Base-by-base conservation (phyloP, 2,113 vertebrate species). In the Corythaixoides concolor region DNA sequence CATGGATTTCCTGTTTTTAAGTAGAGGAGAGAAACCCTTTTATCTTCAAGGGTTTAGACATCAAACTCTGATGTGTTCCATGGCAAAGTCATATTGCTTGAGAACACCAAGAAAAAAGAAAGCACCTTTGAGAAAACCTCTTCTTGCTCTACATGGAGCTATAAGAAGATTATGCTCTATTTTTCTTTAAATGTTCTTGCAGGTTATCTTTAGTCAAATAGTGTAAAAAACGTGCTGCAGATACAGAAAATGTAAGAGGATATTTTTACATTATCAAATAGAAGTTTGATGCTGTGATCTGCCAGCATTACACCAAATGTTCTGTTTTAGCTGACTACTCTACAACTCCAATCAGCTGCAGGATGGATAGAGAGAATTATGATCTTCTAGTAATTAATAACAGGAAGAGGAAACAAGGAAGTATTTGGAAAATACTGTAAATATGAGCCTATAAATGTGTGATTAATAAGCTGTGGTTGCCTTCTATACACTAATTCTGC, bases 341-440 rank as follows among this genome's bases (percentile, higher is more conserved):
- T 78, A 58, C 56, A 62, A 20, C 58, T 93, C 69, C 62, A 17
- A 39, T 72, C 56, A 89, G 53, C 70, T 60, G 30, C 74, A 73
- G 75, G 33, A 50, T 60, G 66, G 49, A 85, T 66, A 60, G 3
- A 53, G 45, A 53, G 67, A 78, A 47, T 41, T 27, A 32, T 26
- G 59, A 74, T 79, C 59, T 67, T 47, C 69, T 68, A 76, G 32
- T 85, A 88, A 85, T 89, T 79, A 66, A 32, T 41, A 52, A 35
- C 21, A 79, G 41, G 58, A 78, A 88, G n/a, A 83, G 66, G 49
- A 91, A 91, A 58, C 35, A 23, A 78, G 10, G 22, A 15, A 68
- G 19, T 91, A 35, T 85, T 95, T 85, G 24, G 56, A 93, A 95
- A 96, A 73, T 69, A 43, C 30, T 59, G 15, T 52, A 81, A 91